Evolutionary conservation across 2,888 invertebrate genomes (phyloP).

Genomic region (Ectemnius continuus): DNA sequence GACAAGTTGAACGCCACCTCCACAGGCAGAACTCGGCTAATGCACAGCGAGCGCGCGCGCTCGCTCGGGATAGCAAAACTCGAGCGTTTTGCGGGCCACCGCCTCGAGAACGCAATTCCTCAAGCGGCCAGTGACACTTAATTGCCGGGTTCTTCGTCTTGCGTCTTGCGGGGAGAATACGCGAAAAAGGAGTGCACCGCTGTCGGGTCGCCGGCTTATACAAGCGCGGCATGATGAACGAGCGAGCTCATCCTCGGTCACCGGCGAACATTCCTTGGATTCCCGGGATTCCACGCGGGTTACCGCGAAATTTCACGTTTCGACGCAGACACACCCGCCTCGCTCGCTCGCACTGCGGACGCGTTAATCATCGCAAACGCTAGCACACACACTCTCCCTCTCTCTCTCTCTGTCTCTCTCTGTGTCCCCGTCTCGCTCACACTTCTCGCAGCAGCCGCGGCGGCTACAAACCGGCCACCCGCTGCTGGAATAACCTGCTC

Average conservation of each 20-base stretch:
- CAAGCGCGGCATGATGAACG: constrained; percentile 47
- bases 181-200: neutral
- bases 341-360: constrained; percentile 17
- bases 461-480: too few species aligned
- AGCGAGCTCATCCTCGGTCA: constrained; percentile 41
- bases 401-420: too few species aligned
- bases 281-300: constrained; percentile 45
- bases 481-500: too few species aligned
- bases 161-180: too few species aligned
- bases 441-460: too few species aligned
- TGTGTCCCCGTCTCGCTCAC: too few species aligned
- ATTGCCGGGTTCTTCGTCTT: constrained; percentile 48
- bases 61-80: neutral
- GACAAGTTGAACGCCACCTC: neutral
- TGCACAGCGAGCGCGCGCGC: too few species aligned
- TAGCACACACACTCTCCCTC: too few species aligned
- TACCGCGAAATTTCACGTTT: constrained; percentile 56
- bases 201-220: neutral
- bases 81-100: constrained; percentile 1
- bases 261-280: constrained; percentile 47
- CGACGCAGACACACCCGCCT: constrained; percentile 26
- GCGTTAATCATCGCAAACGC: constrained; percentile 55
- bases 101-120: neutral
- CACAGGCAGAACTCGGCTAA: neutral
- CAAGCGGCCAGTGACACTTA: constrained; percentile 30